Base-by-base conservation (phyloP, 2,888 invertebrate species). In the Anodontia alba region DNA sequence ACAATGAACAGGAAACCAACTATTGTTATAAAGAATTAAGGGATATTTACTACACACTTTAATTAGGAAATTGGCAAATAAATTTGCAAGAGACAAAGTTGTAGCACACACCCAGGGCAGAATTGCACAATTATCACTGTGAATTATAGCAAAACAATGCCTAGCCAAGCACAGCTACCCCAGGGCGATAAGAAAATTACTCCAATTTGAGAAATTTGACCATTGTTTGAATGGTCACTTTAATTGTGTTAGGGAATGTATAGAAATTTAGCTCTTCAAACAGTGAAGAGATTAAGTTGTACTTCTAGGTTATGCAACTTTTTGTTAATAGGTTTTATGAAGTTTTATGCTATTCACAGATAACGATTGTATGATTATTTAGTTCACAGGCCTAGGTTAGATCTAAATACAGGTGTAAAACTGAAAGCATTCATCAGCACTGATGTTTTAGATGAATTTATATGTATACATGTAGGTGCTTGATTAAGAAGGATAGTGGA, bases 31-130 rank as follows among this genome's bases (percentile, higher is more conserved):
- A 54, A 78, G 83, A 78, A 77, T 75, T 79, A 79, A 67, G 46
- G 67, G 54, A 71, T 75, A 68, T 83, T 80, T 80, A 76, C 72
- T 67, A 29, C 42, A 68, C 82, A 78, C 78, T 81, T 83, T 85
- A 83, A 85, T 83, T 85, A 83, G 82, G 66, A 83, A 85, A 82
- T 83, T 80, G 81, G 71, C 77, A 78, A 80, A 83, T 85, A 85
- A 82, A 85, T 83, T 85, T 82, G 82, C 80, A 78, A 73, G 62
- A 84, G 77, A 78, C 73, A 75, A 79, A 69, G 38, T 38, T 23
- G 46, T 36, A 72, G 67, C 73, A 20, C 29, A 23, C 36, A 74
- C 84, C 78, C 36, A 23, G 33, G 84, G 84, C 77, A 43, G 70
- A 81, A 80, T 80, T 75, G 77, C 46, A 70, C 77, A 81, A 80